phyloP scores from a whole-genome alignment of 2,113 vertebrate genomes.

The Eira barbara region DNA sequence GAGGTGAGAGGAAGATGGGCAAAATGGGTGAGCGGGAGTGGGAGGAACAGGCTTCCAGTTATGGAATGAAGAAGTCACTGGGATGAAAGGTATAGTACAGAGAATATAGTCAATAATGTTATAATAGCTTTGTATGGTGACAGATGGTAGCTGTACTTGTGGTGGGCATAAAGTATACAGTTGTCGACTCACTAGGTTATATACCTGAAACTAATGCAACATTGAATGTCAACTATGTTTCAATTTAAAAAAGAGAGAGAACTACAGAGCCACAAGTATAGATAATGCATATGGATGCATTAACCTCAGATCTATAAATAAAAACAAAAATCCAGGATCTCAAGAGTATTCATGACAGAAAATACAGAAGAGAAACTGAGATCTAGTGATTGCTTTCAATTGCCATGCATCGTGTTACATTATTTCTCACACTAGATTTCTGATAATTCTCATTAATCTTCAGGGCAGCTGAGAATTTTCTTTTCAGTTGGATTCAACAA shows the following conservation, averaged over 20 bases:
- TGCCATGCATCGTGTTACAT: neutral
- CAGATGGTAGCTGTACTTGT: neutral
- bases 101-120: neutral
- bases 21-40: neutral
- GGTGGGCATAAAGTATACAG: neutral
- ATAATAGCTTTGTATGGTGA: neutral
- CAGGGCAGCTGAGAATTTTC: neutral
- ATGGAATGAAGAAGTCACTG: neutral
- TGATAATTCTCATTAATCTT: neutral
- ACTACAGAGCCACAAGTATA: neutral
- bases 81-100: neutral
- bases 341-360: neutral
- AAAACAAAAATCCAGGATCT: neutral
- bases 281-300: neutral
- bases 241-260: neutral
- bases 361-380: neutral
- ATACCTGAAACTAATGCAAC: neutral
- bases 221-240: neutral
- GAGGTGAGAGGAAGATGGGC: neutral
- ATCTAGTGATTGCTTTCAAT: neutral
- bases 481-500: neutral
- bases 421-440: neutral
- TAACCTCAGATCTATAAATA: neutral
- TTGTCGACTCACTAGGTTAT: neutral
- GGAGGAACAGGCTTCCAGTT: neutral